Base-by-base conservation (phyloP, 2,113 vertebrate species). In the Eclectus roratus region DNA sequence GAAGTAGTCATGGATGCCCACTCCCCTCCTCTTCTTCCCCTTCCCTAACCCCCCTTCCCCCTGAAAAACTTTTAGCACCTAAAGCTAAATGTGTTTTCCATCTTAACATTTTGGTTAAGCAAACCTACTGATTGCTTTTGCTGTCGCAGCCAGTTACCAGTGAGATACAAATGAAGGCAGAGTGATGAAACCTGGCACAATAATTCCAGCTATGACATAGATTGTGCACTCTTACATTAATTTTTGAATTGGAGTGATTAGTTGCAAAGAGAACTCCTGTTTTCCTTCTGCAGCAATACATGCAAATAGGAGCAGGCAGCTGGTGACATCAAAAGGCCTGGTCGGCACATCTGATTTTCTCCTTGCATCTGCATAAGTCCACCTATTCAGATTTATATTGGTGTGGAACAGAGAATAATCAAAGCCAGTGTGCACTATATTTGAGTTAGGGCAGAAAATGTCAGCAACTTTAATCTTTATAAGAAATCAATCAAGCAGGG, bases 181-280 rank as follows among this genome's bases (percentile, higher is more conserved):
- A 71, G 31, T 64, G 90, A 95, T 95, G 82, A 93, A 94, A 91
- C 43, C 55, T 78, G 85, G 91, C 94, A 96, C 72, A 71, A 21
- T 90, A 95, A 95, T 94, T 90, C 72, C 64, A 78, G 43, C 69
- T 56, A 71, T 58, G 68, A 91, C 85, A 93, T 10, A 83, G 82
- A 85, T 7, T 91, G 68, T 88, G 60, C 55, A 37, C 58, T 52
- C 66, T 53, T 9, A 55, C 68, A 84, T 96, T 95, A 94, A 95
- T 96, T 96, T 88, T n/a, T 70, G 44, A 90, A 88, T 92, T 95
- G 71, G 58, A 78, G 68, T 80, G 82, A 95, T 79, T 93, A 84
- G 76, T 66, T 84, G 68, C 81, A 73, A 93, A 91, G 43, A 85
- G 60, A 85, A 74, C 68, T 94, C 85, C 94, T 97, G 94, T 78